These are phyloP conservation scores for Plotosus lineatus DNA, from an alignment of 2,113 vertebrate species.

Conservation along the genomic window DNA sequence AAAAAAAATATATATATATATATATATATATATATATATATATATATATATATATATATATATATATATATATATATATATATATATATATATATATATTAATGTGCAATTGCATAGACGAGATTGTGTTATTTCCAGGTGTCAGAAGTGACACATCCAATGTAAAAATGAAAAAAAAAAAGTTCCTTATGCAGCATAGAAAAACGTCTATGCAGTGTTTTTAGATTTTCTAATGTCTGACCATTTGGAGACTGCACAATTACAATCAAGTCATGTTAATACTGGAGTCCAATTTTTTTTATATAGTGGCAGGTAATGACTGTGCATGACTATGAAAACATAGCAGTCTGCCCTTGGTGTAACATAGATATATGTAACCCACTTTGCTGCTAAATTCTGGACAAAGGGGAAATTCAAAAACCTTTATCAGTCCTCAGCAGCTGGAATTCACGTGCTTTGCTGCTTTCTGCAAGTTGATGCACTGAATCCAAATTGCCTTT, in stretches of 20 bases:
- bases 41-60: too few relatives aligned
- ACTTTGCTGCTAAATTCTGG: slow-evolving; percentile 40
- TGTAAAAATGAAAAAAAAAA: slow-evolving; percentile 16
- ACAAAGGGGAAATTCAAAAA: slow-evolving; percentile 63
- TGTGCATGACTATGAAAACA: neutral
- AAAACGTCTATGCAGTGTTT: neutral
- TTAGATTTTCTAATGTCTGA: slow-evolving; percentile 17
- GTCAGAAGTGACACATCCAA: slow-evolving; percentile 16
- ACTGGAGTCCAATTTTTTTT: slow-evolving; percentile 3
- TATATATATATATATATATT: too few relatives aligned
- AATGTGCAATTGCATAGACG: neutral
- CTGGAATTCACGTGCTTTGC: slow-evolving; percentile 53
- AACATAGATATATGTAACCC: slow-evolving; percentile 30
- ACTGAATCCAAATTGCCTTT: slow-evolving; percentile 66
- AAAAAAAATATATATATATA: too few relatives aligned
- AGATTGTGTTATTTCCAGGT: neutral
- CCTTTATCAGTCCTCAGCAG: slow-evolving; percentile 71
- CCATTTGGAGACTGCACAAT: slow-evolving; percentile 18
- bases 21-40: too few relatives aligned
- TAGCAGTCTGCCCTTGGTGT: slow-evolving; percentile 26
- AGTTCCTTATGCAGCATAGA: neutral
- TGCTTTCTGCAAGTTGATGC: slow-evolving; percentile 38
- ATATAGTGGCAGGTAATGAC: neutral
- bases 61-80: too few relatives aligned
- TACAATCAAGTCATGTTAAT: slow-evolving; percentile 19